These are phyloP conservation scores for Pterocles burchelli DNA, from an alignment of 2,113 vertebrate species.

Conservation along the genomic window DNA sequence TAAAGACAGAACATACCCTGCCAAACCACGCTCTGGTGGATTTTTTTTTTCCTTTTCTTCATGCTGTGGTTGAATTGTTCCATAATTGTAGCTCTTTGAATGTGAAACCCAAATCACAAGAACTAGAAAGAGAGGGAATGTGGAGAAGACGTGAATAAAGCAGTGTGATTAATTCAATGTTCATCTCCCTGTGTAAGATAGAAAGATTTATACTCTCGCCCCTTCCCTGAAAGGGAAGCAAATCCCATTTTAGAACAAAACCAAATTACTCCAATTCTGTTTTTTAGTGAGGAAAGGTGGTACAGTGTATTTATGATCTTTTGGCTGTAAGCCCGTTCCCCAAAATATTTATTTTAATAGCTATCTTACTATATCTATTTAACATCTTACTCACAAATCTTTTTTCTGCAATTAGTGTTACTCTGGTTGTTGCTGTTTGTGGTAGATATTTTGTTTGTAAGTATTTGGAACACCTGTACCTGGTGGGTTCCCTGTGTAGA, in stretches of 20 bases:
- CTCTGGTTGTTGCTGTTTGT: neutral
- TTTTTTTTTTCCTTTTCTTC: neutral
- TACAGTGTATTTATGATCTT: neutral
- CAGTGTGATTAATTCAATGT: neutral
- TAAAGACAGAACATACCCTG: neutral
- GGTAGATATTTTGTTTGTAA: neutral
- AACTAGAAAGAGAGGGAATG: neutral
- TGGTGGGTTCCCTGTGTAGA: neutral
- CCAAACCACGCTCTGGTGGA: rapidly evolving
- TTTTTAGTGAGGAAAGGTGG: neutral
- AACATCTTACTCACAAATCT: neutral
- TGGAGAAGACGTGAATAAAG: neutral
- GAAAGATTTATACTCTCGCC: neutral
- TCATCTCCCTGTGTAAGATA: neutral
- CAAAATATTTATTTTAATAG: neutral
- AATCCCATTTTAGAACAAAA: neutral
- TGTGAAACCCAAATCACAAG: neutral
- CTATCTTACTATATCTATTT: neutral
- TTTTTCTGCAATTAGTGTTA: rapidly evolving
- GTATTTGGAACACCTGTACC: neutral
- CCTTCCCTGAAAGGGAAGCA: neutral
- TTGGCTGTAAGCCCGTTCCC: neutral
- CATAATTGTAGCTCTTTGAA: neutral
- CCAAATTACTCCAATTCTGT: neutral
- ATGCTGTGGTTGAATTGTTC: neutral